Conservation (phyloP, 2,113 vertebrate genomes). For the Myotis lucifugus region DNA sequence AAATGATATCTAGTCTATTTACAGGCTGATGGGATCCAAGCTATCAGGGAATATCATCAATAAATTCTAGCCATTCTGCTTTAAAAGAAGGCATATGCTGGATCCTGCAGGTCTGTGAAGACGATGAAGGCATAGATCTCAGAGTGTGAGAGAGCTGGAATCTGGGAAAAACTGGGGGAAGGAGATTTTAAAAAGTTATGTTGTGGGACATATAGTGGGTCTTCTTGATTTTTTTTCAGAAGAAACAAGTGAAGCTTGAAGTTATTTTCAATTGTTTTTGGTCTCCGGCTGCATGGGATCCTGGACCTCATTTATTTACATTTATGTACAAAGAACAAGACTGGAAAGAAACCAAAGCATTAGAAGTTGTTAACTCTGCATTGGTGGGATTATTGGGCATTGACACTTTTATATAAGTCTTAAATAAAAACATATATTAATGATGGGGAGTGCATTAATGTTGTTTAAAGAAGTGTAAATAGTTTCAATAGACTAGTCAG, state of each 20-base stretch:
- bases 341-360: not conserved
- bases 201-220: not conserved
- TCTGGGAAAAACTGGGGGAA: not conserved
- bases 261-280: not conserved
- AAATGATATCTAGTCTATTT: slow-evolving; percentile 57
- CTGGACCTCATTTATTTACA: not conserved
- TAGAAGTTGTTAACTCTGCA: not conserved
- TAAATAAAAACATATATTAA: slow-evolving; percentile 37
- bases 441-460: not conserved
- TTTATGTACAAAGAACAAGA: not conserved
- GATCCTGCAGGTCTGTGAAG: not conserved
- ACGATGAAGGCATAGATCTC: not conserved
- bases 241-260: not conserved
- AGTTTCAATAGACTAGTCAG: not conserved
- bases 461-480: not conserved
- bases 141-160: not conserved
- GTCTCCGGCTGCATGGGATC: not conserved
- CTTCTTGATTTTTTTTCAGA: not conserved
- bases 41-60: slow-evolving; percentile 12
- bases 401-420: not conserved
- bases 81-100: not conserved
- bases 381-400: not conserved
- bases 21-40: slow-evolving; percentile 6
- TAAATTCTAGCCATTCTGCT: not conserved
- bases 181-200: not conserved